Percentiles rank a stretch among this genome's conserved stretches.
Conservation (phyloP, 1,140 invertebrate species). For the Anastrepha ludens region DNA sequence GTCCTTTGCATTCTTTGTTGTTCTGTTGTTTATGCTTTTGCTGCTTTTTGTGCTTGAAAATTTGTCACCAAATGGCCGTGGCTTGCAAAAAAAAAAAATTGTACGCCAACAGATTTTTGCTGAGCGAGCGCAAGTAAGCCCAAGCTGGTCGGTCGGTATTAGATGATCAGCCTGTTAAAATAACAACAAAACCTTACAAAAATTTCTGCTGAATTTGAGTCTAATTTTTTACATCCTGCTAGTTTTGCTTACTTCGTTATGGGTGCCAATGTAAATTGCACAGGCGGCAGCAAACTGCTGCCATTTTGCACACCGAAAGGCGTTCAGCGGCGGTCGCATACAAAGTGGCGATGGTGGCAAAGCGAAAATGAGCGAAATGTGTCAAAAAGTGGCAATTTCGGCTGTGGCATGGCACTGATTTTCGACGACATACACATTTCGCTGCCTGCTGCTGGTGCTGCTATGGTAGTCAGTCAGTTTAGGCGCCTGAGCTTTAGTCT, state of each 20-base stretch:
- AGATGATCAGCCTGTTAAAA: slow-evolving; percentile 12
- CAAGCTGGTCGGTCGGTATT: background rate
- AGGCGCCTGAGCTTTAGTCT: background rate
- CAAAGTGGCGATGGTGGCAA: background rate
- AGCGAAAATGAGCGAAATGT: slow-evolving; percentile 44
- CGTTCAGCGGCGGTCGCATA: background rate
- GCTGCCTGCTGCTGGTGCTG: background rate
- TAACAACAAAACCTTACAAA: background rate
- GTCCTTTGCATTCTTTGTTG: background rate
- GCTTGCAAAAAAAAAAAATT: background rate
- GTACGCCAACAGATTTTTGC: slow-evolving; percentile 34
- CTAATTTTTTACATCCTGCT: slow-evolving; percentile 50
- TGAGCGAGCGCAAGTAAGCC: slow-evolving; percentile 15
- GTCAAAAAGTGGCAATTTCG: slow-evolving; percentile 40
- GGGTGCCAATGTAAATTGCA: slow-evolving; percentile 39
- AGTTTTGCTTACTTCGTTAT: slow-evolving; percentile 30
- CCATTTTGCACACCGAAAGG: background rate
- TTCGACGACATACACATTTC: background rate
- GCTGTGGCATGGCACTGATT: slow-evolving; percentile 34
- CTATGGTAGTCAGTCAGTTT: no score
- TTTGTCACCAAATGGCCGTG: slow-evolving; percentile 39
- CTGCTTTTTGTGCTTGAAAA: background rate
- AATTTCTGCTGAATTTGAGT: background rate
- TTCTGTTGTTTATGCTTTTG: background rate
- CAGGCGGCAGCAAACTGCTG: slow-evolving; percentile 35